A percentile compares a stretch with the other conserved stretches of the same genome.
phyloP scores from a whole-genome alignment of 2,888 invertebrate species.

The Ischnura elegans region DNA sequence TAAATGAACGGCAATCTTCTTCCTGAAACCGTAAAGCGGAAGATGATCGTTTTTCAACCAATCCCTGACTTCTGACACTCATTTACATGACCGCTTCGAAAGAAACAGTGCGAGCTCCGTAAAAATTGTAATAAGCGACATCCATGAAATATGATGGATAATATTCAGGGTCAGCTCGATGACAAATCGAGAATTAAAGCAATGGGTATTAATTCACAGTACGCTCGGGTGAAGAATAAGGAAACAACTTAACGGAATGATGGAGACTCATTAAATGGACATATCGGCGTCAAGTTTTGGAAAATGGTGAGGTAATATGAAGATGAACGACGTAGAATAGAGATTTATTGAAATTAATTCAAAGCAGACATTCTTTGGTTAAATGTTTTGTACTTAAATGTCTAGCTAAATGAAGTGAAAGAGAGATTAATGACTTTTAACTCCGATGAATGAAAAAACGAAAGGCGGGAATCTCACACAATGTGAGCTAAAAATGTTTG shows the following conservation, averaged over 20 bases:
- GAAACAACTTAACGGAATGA: background rate
- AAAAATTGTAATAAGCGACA: background rate
- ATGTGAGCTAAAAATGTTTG: too few species aligned
- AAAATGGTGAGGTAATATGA: background rate
- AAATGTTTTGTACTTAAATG: background rate
- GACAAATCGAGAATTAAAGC: conserved; percentile 30
- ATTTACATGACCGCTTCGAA: background rate
- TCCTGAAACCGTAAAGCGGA: too few species aligned
- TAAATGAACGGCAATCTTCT: too few species aligned
- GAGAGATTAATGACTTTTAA: too few species aligned
- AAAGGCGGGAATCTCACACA: too few species aligned
- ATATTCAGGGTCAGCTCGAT: background rate
- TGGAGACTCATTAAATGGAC: background rate
- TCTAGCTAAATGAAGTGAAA: too few species aligned
- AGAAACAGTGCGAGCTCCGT: background rate
- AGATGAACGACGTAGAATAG: background rate
- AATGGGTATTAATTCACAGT: background rate
- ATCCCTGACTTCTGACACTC: background rate
- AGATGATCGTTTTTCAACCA: too few species aligned
- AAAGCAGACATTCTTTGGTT: background rate
- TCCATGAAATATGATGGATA: too few species aligned
- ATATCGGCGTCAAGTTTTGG: background rate
- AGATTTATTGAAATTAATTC: background rate
- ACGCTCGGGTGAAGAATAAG: background rate
- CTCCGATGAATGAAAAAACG: too few species aligned